Base-by-base conservation (phyloP, 1,140 invertebrate genomes). In the Trichogramma pretiosum region DNA sequence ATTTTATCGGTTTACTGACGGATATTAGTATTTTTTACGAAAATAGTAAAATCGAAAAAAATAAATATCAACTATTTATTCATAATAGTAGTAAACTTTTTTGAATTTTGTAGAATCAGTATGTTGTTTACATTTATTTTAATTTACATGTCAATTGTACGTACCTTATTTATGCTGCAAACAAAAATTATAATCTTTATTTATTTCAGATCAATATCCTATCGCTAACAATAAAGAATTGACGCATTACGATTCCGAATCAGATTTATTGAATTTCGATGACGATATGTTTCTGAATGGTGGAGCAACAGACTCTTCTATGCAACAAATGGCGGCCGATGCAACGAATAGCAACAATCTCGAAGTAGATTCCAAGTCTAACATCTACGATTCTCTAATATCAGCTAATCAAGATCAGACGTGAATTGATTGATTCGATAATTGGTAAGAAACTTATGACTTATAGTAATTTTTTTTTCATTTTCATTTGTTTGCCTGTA, bases 241-340 rank as follows among this genome's bases (percentile, higher is more conserved):
- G 4, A 69, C 70, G 59, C 47, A 65, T 0, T 72, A 71, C 48
- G 64, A 60, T 48, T 46, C 61, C 5, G 40, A 59, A 3, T 23
- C 58, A 3, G 57, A 33, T 42, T 46, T 70, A 24, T 36, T 68
- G 9, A 67, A 72, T 50, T 62, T 68, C 17, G 65, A 68, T 13
- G 57, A 64, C 5, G 66, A 68, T 17, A 59, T 62, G n/a, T 63
- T 70, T 8, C 54, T 69, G 13, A n/a, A n/a, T n/a, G 48, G 55
- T n/a, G 33, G 22, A 5, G 44, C 43, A 28, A 36, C 48, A 19
- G 26, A 54, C 4, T 52, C 56, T 9, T 55, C 55, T 2, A 47
- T 54, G 38, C 10, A 26, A 28, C 18, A 48, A 5, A 33, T n/a
- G 24, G 35, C 43, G 10, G 52, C 46, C 14, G 50, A 55, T 3